Base-by-base conservation (phyloP, 2,888 invertebrate species). In the Brenthis hecate region DNA sequence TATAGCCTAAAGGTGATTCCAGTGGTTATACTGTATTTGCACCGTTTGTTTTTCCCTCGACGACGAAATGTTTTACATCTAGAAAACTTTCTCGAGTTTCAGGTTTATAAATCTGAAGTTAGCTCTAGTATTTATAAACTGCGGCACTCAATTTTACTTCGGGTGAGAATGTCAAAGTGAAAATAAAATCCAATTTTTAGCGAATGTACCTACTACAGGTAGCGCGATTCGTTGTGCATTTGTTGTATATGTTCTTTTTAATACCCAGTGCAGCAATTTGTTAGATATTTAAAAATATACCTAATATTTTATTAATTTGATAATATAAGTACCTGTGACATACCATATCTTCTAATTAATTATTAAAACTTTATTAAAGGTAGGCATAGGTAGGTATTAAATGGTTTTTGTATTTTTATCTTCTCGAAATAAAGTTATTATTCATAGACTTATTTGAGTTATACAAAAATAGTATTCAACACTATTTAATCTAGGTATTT, bases 11-110 rank as follows among this genome's bases (percentile, higher is more conserved):
- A 79, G 79, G 79, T 77, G 77, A 80, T 83, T 77, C 77, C 79
- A 79, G 80, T 73, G 81, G 81, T 82, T 83, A 79, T 80, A 75
- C 74, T 73, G 74, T 78, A 79, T 77, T 80, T 77, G 74, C 67
- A 69, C 73, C 75, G 56, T 74, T 73, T 73, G 71, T 72, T 71
- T 69, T 73, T 72, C 75, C 73, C 72, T 58, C 66, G 77, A 70
- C 71, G 68, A 70, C 71, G 68, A 70, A 73, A 67, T 71, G 73
- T 71, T 71, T 60, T 56, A 56, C 64, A 63, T 56, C 60, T 70
- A 68, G 62, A 69, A 66, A 72, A 70, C 68, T 70, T 70, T 68
- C 67, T 64, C 50, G 67, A 66, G 43, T 64, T 68, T 56, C 62
- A 56, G 50, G 70, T 51, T 53, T 71, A 55, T 66, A 62, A 65